Base-by-base conservation (phyloP, 2,113 vertebrate species). In the Macquaria australasica region DNA sequence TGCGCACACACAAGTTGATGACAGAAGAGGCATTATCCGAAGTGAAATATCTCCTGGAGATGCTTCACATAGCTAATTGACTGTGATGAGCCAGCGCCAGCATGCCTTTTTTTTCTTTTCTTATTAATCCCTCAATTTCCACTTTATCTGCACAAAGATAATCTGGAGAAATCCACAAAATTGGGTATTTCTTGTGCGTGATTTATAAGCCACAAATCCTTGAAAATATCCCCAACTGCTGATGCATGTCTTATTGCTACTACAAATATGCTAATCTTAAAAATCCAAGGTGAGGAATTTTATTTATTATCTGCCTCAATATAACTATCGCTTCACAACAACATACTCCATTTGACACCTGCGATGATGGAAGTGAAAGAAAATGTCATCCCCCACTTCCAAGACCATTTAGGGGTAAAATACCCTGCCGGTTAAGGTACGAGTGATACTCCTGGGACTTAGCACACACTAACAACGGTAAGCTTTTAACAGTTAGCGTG, bases 1-100 rank as follows among this genome's bases (percentile, higher is more conserved):
- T 72, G 62, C n/a, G 25, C 70, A 79, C 76, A 77, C 83, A 90
- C 67, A 70, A 68, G 72, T 41, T 77, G 86, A 91, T 89, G 89
- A 91, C 83, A 87, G 82, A 75, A 28, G 45, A 88, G 64, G 64
- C 69, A 77, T 92, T 90, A 87, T 75, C 87, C 37, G 23, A 69
- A 71, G 77, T 62, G 66, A 87, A 88, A 91, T 68, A 84, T 84
- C 85, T 84, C 59, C 69, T 72, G 79, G 86, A 88, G 83, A 87
- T 51, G 84, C 77, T 81, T 88, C 88, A 87, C 88, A 81, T 18
- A 70, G 88, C 69, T 92, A 88, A 93, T 87, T 92, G 90, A 73
- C 83, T 85, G 86, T 68, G 86, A 94, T 91, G 89, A 89, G 77
- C 82, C 79, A 21, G 81, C n/a, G 5, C 85, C 86, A 83, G 89